Base-by-base conservation (phyloP, 2,888 invertebrate species). In the Xestia sexstrigata region DNA sequence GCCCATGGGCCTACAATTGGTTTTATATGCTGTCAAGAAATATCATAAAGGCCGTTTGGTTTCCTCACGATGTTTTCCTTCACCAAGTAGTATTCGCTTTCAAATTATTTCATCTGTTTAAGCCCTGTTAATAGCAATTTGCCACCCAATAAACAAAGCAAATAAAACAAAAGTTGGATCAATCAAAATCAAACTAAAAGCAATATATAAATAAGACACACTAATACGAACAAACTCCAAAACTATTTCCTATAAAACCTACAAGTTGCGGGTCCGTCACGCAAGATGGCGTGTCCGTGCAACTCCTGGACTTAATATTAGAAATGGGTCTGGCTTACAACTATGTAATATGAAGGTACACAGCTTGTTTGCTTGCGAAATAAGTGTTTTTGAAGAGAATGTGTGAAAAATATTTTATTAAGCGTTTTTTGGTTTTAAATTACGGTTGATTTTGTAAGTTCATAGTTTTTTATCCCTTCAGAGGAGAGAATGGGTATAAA, bases 251-350 rank as follows among this genome's bases (percentile, higher is more conserved):
- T 26, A 67, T 69, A 62, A 78, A 84, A 60, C 35, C 23, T 47
- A 78, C 68, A 60, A 74, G 84, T 78, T 80, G 72, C 72, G n/a
- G 45, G 30, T n/a, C 26, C 47, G 74, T 81, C 90, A 90, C 90
- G 91, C 90, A n/a, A 91, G 80, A 79, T 91, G 84, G 82, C 91
- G 90, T 91, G 91, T 79, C 78, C 55, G 66, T 39, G 49, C n/a
- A 69, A 60, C 69, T 69, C 45, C 80, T 49, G 71, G 65, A 79
- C 52, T 83, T 84, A 84, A 90, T 86, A 89, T 87, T 81, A 79
- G 82, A 86, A 89, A 88, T 83, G 81, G 81, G 66, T 75, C 52
- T 76, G 69, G 68, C 39, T 85, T 73, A 63, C 70, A 75, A 72
- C 66, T 80, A 3, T 42, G 39, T 42, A 76, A 78, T 77, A 77